These are phyloP conservation scores for Sus scrofa DNA, from an alignment of 2,113 vertebrate genomes.

Conservation along the genomic window DNA sequence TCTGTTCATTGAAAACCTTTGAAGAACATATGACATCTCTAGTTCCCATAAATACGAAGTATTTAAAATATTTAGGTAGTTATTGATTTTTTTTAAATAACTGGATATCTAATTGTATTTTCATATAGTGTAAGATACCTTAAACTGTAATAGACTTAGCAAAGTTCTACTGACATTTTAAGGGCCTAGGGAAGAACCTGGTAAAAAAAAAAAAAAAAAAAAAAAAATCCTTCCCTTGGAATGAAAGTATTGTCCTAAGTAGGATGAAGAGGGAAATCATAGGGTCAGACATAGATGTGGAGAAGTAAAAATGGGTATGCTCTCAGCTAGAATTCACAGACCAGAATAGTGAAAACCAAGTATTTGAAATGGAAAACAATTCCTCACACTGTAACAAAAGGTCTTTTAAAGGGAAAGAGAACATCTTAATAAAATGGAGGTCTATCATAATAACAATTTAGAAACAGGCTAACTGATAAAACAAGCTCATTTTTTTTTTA, in stretches of 20 bases:
- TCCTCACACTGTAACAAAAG: background rate
- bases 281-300: background rate
- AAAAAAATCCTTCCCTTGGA: background rate
- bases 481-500: background rate
- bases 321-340: background rate
- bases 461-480: background rate
- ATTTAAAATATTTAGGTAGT: conserved; percentile 22
- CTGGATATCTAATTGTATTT: background rate
- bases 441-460: conserved; percentile 18
- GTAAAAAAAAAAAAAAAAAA: background rate
- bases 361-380: conserved; percentile 33
- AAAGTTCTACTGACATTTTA: background rate
- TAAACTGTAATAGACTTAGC: background rate
- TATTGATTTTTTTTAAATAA: background rate
- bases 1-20: background rate
- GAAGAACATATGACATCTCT: background rate
- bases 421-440: conserved; percentile 17
- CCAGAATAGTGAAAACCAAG: background rate
- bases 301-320: background rate
- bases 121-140: background rate
- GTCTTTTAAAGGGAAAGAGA: background rate
- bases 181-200: background rate
- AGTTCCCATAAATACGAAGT: background rate
- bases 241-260: background rate
- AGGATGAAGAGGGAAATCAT: background rate